Base-by-base conservation (phyloP, 2,113 vertebrate species). In the Amblyornis subalaris region DNA sequence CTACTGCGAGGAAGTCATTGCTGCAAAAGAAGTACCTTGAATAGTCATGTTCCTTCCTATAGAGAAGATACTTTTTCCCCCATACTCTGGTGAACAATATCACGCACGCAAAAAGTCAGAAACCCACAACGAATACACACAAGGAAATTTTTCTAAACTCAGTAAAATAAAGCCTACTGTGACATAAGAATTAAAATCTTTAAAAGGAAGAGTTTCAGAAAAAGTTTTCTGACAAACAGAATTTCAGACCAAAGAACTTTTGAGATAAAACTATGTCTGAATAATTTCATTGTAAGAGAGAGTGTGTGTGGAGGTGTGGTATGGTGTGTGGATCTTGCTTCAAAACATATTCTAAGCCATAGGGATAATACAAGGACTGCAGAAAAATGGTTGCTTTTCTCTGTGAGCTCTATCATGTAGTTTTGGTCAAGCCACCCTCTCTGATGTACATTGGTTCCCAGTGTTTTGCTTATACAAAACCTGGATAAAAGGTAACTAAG, bases 231-330 rank as follows among this genome's bases (percentile, higher is more conserved):
- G 58, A 44, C n/a, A n/a, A 86, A 87, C 7, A 19, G 4, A 36
- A 66, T 50, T 87, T 54, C 25, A 58, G 35, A 82, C 9, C 10
- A 62, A 71, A 53, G 24, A 21, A 35, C 47, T 51, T 21, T 6
- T 44, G 16, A 73, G 23, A 53, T n/a, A n/a, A n/a, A n/a, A n/a
- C n/a, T n/a, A n/a, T n/a, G n/a, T n/a, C n/a, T n/a, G n/a, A n/a
- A n/a, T n/a, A n/a, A n/a, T n/a, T n/a, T n/a, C n/a, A n/a, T n/a
- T n/a, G n/a, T n/a, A 76, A 65, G 73, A 67, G 5, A 7, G 19
- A 10, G 7, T 7, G 6, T 25, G 12, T 28, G 23, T 26, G 12
- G 18, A 6, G 6, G 14, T 22, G 12, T 2, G 11, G 14, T 7
- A 18, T 4, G 5, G 4, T 20, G 4, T 29, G 3, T n/a, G 11